Base-by-base conservation (phyloP, 2,888 invertebrate genomes). In the Caenorhabditis sp. region DNA sequence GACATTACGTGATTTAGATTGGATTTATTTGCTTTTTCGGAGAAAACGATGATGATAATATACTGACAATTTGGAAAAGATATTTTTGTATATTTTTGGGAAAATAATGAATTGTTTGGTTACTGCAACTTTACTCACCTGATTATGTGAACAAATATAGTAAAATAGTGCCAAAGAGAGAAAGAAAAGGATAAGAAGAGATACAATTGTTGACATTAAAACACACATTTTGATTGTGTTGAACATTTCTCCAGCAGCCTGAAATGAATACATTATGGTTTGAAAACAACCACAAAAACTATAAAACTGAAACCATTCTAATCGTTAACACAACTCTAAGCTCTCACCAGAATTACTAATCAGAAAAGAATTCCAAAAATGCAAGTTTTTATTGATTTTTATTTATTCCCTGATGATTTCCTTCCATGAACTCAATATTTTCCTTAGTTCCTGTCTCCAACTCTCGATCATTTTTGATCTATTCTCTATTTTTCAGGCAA, bases 181-280 rank as follows among this genome's bases (percentile, higher is more conserved):
- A 14, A 76, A 59, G 43, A 80, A 27, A 0, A 80, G 63, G 20
- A 78, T 63, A 0, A 81, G 59, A n/a, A 82, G 60, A 8, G 70
- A 68, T 8, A 78, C 67, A 49, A 78, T 70, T 21, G 82, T 82
- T 0, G 78, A 73, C 53, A 80, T 65, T 10, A 82, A 63, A 20
- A 82, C 73, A 49, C 82, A 82, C 38, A 76, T 61, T 49, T 79
- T 77, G 25, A 82, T 69, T 10, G 81, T 81, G 27, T 79, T 70
- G 66, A 85, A 83, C 78, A 85, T 78, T 36, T 85, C 85, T 2
- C 83, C 85, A 43, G 85, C 85, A 52, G 83, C 68, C 85, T 85
- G 75, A 63, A 85, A 83, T 14, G 21, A 4, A 14, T 5, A 23
- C 4, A 5, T 23, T 52, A 4, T 21, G 53, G 5, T 53, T 7